phyloP scores from a whole-genome alignment of 2,888 invertebrate species.

The Watsonalla binaria region DNA sequence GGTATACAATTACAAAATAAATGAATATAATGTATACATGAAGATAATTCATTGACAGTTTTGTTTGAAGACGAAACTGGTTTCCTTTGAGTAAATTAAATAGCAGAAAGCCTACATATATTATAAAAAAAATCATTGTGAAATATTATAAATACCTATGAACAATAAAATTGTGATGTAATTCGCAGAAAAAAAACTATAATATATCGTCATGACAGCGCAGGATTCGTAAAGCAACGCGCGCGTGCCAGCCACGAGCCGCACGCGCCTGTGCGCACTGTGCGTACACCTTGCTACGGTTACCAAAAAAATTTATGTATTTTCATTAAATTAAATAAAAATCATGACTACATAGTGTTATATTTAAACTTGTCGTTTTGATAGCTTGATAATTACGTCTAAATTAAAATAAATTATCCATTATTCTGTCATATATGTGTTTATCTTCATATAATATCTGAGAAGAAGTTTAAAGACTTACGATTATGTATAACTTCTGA shows the following conservation, averaged over 20 bases:
- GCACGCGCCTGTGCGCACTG: slow-evolving; percentile 28
- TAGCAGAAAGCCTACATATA: no score
- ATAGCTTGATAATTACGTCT: no score
- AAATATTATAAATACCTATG: slow-evolving; percentile 31
- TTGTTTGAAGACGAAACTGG: no score
- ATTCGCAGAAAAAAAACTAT: slow-evolving; percentile 48
- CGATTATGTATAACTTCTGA: no score
- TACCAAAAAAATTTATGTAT: slow-evolving; percentile 30
- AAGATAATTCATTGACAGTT: no score
- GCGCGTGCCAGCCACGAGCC: slow-evolving; percentile 57
- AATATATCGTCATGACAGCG: slow-evolving; percentile 63
- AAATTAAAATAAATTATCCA: neutral
- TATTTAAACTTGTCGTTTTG: no score
- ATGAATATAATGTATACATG: no score
- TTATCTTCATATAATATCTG: neutral
- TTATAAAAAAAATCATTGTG: no score
- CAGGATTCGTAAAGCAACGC: slow-evolving; percentile 46
- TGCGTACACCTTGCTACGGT: slow-evolving; percentile 62
- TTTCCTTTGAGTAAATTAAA: no score
- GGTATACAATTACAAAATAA: no score
- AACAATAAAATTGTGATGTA: slow-evolving; percentile 55
- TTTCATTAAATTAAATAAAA: neutral
- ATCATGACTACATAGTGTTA: no score
- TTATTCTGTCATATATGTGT: neutral
- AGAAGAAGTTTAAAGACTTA: no score